A percentile compares a stretch with the other conserved stretches of the same genome.
Evolutionary conservation across 2,888 invertebrate species (phyloP).

Genomic region (Drosophila kanekoi): DNA sequence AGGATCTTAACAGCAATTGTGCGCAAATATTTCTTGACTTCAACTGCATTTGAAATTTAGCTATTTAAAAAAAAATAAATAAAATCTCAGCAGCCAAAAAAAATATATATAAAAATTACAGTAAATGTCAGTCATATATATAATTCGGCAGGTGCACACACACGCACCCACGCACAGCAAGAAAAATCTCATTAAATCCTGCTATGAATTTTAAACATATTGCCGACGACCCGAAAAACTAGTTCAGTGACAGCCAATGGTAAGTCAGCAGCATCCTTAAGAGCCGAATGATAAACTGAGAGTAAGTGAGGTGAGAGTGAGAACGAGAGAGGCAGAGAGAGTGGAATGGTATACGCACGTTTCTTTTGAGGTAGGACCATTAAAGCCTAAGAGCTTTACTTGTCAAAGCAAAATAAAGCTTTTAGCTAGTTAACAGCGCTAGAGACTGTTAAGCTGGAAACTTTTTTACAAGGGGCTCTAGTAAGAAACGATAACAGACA

Average conservation of each 20-base stretch:
- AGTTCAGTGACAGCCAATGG: constrained; percentile 70
- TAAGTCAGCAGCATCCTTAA: constrained; percentile 58
- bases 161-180: constrained; percentile 26
- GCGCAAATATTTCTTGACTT: neutral
- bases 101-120: constrained; percentile 54
- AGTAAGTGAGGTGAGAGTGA: neutral
- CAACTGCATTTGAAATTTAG: neutral
- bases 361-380: constrained; percentile 69
- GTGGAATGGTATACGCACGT: constrained; percentile 38
- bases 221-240: constrained; percentile 68
- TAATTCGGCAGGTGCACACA: constrained; percentile 48
- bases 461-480: neutral
- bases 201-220: constrained; percentile 79
- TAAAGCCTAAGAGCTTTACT: constrained; percentile 23
- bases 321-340: constrained; percentile 4
- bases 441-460: constrained; percentile 13
- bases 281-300: neutral
- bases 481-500: neutral
- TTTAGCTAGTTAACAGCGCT: constrained; percentile 12
- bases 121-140: constrained; percentile 56
- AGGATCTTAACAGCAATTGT: constrained; percentile 13
- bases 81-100: constrained; percentile 9
- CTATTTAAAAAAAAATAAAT: neutral
- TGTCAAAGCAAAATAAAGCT: constrained; percentile 13
- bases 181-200: constrained; percentile 75